phyloP scores from a whole-genome alignment of 2,113 vertebrate species.

The Rutilus rutilus region DNA sequence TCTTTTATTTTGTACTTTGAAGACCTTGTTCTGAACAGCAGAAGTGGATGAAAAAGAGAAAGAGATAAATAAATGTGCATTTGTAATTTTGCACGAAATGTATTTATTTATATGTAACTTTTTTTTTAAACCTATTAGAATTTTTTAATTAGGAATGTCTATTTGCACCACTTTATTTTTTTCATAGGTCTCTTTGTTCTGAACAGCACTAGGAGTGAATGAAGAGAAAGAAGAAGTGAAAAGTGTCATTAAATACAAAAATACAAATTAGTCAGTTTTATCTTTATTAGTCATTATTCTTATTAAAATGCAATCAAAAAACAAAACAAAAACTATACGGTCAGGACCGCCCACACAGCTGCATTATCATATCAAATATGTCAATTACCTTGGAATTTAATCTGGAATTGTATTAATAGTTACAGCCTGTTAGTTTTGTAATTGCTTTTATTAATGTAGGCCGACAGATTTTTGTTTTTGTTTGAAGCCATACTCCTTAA shows the following conservation, averaged over 20 bases:
- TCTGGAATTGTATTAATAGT: neutral
- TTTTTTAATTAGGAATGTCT: neutral
- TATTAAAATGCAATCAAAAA: too few species aligned
- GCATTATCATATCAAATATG: neutral
- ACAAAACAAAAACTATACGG: neutral
- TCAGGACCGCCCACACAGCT: neutral
- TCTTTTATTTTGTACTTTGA: neutral
- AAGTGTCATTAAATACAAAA: neutral
- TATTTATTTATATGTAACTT: neutral
- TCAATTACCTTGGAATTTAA: neutral
- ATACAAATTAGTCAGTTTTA: neutral
- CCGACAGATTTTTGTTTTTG: too few species aligned
- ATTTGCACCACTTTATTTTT: neutral
- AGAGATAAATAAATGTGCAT: neutral
- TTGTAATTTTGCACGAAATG: neutral
- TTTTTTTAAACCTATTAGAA: neutral
- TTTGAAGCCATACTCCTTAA: too few species aligned
- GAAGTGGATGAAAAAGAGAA: neutral
- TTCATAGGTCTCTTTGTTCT: neutral
- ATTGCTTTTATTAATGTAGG: too few species aligned
- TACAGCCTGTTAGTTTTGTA: too few species aligned
- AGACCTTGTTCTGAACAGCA: too few species aligned
- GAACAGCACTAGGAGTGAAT: neutral
- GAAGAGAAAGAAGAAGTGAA: neutral
- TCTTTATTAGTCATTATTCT: too few species aligned